Conservation (phyloP, 2,113 vertebrate genomes). For the Antechinus flavipes region DNA sequence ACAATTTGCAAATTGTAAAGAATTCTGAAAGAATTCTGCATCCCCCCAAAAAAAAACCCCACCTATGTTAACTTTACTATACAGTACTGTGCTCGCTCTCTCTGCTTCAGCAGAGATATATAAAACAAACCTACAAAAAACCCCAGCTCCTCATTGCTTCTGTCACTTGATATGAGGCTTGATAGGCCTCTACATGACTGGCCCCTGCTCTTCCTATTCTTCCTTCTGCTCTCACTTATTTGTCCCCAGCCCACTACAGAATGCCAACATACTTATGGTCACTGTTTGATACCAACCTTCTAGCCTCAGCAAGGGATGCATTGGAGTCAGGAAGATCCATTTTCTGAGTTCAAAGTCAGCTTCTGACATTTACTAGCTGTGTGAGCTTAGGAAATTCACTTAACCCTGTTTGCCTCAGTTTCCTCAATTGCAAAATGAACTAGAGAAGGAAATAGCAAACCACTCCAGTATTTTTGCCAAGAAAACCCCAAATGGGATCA, state of each 20-base stretch:
- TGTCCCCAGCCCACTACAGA: background rate
- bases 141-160: background rate
- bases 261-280: background rate
- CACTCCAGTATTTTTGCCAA: too few relatives aligned
- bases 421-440: too few relatives aligned
- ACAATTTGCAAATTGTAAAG: background rate
- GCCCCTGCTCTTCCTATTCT: background rate
- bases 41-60: background rate
- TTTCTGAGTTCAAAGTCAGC: too few relatives aligned
- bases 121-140: background rate
- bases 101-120: too few relatives aligned
- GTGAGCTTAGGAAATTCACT: too few relatives aligned
- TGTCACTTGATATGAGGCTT: background rate
- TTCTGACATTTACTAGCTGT: too few relatives aligned
- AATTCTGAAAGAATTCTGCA: background rate
- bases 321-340: too few relatives aligned
- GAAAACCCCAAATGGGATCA: too few relatives aligned
- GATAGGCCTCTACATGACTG: too few relatives aligned
- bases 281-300: background rate
- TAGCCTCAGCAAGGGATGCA: too few relatives aligned
- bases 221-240: background rate
- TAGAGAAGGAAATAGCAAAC: too few relatives aligned
- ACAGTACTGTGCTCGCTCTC: background rate
- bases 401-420: too few relatives aligned
- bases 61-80: background rate